A percentile compares a stretch with the other conserved stretches of the same genome.
These are phyloP conservation scores for Lottia scabra DNA, from an alignment of 2,888 invertebrate species.

Conservation along the genomic window DNA sequence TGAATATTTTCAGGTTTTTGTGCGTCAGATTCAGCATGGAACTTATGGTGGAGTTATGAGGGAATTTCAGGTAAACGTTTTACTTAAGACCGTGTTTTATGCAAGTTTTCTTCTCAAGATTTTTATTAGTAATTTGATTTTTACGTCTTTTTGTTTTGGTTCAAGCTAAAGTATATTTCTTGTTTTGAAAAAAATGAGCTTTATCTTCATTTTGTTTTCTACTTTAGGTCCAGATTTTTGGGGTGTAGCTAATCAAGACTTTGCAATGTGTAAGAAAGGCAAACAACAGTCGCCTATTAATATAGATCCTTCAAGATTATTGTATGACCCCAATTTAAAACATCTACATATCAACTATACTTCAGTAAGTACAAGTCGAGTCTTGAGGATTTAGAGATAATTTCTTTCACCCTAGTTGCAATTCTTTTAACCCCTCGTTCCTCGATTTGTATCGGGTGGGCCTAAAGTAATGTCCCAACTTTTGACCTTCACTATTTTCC, in stretches of 20 bases:
- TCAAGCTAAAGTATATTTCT: too few relatives aligned
- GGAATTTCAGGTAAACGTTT: conserved; percentile 25
- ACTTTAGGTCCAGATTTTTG: conserved; percentile 94
- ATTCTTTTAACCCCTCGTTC: too few relatives aligned
- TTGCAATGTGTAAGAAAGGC: conserved; percentile 97
- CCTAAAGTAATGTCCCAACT: too few relatives aligned
- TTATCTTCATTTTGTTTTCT: not conserved
- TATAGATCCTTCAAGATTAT: conserved; percentile 91
- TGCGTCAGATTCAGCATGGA: conserved; percentile 16
- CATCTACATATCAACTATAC: conserved; percentile 93
- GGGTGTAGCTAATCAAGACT: conserved; percentile 98
- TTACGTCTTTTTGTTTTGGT: too few relatives aligned
- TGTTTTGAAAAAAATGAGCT: not conserved
- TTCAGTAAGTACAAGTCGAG: conserved; percentile 75
- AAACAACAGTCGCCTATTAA: conserved; percentile 97
- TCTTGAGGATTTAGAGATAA: too few relatives aligned
- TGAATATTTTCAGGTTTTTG: not conserved
- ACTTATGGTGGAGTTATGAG: conserved; percentile 29
- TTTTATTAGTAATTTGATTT: too few relatives aligned
- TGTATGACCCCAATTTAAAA: conserved; percentile 95
- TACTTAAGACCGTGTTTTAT: not conserved
- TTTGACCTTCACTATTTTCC: too few relatives aligned
- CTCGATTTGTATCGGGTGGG: too few relatives aligned
- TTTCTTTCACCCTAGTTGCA: too few relatives aligned
- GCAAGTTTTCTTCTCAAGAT: too few relatives aligned